Evolutionary conservation across 1,140 invertebrate genomes (phyloP).

Genomic region (Maconellicoccus hirsutus): DNA sequence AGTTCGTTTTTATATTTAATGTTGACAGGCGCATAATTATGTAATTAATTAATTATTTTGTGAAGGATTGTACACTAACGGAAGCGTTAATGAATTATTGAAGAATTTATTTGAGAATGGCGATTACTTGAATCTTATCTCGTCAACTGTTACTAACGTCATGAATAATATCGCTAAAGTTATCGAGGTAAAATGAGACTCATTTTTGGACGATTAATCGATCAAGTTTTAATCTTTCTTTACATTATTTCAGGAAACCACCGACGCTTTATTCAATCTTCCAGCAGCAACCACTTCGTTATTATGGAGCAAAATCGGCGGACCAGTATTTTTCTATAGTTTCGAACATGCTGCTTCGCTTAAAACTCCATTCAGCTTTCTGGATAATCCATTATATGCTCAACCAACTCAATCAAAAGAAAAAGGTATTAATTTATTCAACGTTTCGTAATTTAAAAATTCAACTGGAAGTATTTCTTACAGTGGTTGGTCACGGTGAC

Average conservation of each 20-base stretch:
- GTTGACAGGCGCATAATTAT: too few species aligned
- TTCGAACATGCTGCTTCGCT: conserved; percentile 48
- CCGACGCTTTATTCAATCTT: conserved; percentile 57
- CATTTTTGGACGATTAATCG: too few species aligned
- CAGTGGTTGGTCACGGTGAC: conserved; percentile 30
- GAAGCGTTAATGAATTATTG: conserved; percentile 27
- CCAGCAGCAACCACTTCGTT: conserved; percentile 55
- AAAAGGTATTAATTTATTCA: not conserved
- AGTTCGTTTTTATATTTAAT: too few species aligned
- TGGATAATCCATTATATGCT: not conserved
- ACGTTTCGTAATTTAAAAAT: not conserved
- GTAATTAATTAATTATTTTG: conserved; percentile 14
- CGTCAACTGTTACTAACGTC: conserved; percentile 22
- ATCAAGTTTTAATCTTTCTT: not conserved
- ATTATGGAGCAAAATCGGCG: conserved; percentile 45
- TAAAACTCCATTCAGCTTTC: conserved; percentile 14
- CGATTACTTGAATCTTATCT: conserved; percentile 30
- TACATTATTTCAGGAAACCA: conserved; percentile 35
- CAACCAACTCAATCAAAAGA: not conserved
- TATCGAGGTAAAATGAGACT: conserved; percentile 31
- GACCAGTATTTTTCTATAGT: conserved; percentile 52
- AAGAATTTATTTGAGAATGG: conserved; percentile 28
- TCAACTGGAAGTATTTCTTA: not conserved
- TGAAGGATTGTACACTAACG: conserved; percentile 31
- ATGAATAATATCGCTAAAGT: conserved; percentile 28